These are phyloP conservation scores for Gobius niger DNA, from an alignment of 2,113 vertebrate species.

Conservation along the genomic window DNA sequence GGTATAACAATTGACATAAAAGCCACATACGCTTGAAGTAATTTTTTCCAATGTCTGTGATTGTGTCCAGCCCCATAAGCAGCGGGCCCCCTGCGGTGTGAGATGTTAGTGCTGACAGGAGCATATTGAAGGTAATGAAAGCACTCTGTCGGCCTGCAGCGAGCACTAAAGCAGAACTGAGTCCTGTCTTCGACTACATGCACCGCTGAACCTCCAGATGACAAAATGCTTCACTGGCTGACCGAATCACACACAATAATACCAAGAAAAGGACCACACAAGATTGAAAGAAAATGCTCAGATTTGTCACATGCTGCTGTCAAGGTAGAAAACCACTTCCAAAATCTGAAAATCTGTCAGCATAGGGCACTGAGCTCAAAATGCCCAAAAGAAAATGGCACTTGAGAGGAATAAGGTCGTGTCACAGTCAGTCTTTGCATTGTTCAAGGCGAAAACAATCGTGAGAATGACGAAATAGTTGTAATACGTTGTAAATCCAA, in stretches of 20 bases:
- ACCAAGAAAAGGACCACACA: slow-evolving; percentile 38
- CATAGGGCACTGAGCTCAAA: slow-evolving; percentile 1
- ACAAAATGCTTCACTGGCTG: slow-evolving; percentile 67
- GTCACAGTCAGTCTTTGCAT: not conserved
- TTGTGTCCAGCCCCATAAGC: slow-evolving; percentile 40
- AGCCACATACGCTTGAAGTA: not conserved
- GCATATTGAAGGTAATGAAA: slow-evolving; percentile 75
- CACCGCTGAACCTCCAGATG: slow-evolving; percentile 66
- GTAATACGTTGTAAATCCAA: slow-evolving; percentile 27
- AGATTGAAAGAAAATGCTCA: slow-evolving; percentile 58
- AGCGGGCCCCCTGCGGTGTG: slow-evolving; percentile 36
- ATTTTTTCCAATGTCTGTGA: not conserved
- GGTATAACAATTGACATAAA: not conserved
- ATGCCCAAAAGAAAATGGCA: slow-evolving; percentile 13
- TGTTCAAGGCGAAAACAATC: not conserved
- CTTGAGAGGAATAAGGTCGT: slow-evolving; percentile 2
- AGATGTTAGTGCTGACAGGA: slow-evolving; percentile 74
- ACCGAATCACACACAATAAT: slow-evolving; percentile 67
- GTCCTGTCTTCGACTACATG: slow-evolving; percentile 67
- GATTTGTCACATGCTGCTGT: slow-evolving; percentile 54
- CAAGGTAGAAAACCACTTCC: slow-evolving; percentile 50
- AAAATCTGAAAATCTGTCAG: slow-evolving; percentile 32
- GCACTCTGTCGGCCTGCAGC: slow-evolving; percentile 60
- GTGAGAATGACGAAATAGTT: slow-evolving; percentile 33
- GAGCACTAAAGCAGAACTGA: slow-evolving; percentile 72